Evolutionary conservation across 2,888 invertebrate species (phyloP).

Genomic region (Anoplius nigerrimus): DNA sequence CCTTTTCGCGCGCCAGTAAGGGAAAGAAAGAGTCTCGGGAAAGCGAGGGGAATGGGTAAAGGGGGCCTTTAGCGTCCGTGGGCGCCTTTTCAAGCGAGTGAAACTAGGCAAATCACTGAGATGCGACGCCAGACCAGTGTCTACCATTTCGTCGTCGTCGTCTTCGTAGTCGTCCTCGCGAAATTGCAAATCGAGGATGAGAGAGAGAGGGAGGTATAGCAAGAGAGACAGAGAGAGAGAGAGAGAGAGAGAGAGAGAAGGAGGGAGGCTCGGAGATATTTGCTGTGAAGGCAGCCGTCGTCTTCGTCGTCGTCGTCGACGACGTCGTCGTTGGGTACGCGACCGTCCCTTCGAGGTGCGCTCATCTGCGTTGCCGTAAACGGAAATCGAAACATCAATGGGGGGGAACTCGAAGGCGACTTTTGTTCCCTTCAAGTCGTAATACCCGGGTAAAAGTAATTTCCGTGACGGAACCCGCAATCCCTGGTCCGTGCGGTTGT

Average conservation of each 20-base stretch:
- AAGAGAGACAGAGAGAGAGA: too few species aligned
- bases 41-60: not conserved
- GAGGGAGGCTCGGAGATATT: too few species aligned
- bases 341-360: not conserved
- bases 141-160: not conserved
- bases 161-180: not conserved
- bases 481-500: too few species aligned
- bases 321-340: not conserved
- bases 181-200: not conserved
- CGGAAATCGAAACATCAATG: slow-evolving; percentile 1
- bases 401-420: not conserved
- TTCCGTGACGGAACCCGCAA: too few species aligned
- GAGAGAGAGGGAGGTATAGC: not conserved
- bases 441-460: too few species aligned
- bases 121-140: slow-evolving; percentile 20
- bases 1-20: slow-evolving; percentile 20
- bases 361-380: slow-evolving; percentile 1
- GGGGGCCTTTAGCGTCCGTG: slow-evolving; percentile 36
- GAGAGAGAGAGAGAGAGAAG: too few species aligned
- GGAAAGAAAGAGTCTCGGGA: slow-evolving; percentile 23
- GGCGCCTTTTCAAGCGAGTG: slow-evolving; percentile 39
- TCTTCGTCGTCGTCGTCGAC: too few species aligned
- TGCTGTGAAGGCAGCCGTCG: too few species aligned
- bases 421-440: too few species aligned
- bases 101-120: slow-evolving; percentile 40